Evolutionary conservation across 2,888 invertebrate species (phyloP).

Genomic region (Myopa tessellatipennis): DNA sequence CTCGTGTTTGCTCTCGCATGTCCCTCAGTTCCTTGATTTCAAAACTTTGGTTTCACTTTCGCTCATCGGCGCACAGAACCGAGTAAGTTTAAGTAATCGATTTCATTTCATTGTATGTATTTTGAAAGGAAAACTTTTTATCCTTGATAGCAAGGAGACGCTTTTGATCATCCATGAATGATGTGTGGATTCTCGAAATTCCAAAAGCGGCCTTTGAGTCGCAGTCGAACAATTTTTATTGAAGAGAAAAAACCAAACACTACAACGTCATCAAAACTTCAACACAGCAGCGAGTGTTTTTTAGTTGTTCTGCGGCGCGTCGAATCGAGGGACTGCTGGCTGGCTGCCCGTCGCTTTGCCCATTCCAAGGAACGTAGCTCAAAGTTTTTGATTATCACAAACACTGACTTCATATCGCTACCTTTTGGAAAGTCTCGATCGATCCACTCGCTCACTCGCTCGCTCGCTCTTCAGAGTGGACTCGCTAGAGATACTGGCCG

Average conservation of each 20-base stretch:
- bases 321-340: not conserved
- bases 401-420: constrained; percentile 56
- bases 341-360: not conserved
- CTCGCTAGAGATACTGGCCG: not conserved
- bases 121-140: no score
- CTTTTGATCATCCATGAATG: no score
- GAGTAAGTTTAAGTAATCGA: no score
- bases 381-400: constrained; percentile 30
- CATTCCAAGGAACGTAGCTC: not conserved
- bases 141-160: no score
- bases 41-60: not conserved
- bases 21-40: no score
- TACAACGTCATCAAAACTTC: no score
- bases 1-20: not conserved
- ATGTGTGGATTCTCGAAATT: no score
- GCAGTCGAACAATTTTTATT: no score
- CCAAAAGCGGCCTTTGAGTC: no score
- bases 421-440: constrained; percentile 52
- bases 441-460: not conserved
- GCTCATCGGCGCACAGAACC: not conserved
- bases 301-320: not conserved
- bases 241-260: no score
- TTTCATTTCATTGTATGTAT: no score
- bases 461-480: not conserved
- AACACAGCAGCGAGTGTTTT: no score